Percentiles rank a stretch among this genome's conserved stretches.
Conservation (phyloP, 1,140 invertebrate species). For the Scaptomyza hsui region DNA sequence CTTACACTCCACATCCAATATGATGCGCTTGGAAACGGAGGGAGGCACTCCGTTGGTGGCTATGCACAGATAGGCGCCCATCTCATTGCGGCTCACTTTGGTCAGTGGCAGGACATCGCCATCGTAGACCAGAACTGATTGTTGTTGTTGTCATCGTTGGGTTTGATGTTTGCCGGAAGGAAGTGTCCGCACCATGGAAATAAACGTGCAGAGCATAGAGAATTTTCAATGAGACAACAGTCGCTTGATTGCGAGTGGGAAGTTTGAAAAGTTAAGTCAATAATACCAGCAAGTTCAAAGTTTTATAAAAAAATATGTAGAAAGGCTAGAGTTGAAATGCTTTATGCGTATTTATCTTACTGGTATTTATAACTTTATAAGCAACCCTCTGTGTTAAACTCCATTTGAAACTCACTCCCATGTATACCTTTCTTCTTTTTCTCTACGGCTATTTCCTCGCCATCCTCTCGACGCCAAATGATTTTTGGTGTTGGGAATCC, state of each 20-base stretch:
- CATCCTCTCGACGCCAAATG: conserved; percentile 95
- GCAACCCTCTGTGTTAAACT: background rate
- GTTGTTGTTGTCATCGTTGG: conserved; percentile 51
- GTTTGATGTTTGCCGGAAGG: conserved; percentile 45
- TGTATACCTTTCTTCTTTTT: conserved; percentile 91
- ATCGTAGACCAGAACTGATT: conserved; percentile 89
- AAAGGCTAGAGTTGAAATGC: background rate
- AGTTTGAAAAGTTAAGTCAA: conserved; percentile 11
- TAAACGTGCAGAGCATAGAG: conserved; percentile 42
- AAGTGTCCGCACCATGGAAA: conserved; percentile 54
- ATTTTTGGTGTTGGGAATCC: conserved; percentile 94
- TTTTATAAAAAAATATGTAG: background rate
- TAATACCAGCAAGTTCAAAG: background rate
- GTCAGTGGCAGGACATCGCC: conserved; percentile 92
- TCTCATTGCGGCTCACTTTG: conserved; percentile 92
- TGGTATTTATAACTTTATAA: conserved; percentile 13
- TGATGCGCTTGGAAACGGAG: conserved; percentile 94
- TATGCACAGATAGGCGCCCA: conserved; percentile 93
- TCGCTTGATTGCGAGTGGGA: conserved; percentile 13
- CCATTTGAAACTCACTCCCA: conserved; percentile 42
- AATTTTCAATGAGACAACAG: conserved; percentile 44
- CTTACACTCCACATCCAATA: conserved; percentile 95
- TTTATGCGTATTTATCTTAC: no score
- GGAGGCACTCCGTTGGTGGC: conserved; percentile 93
- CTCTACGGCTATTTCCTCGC: conserved; percentile 91